These are phyloP conservation scores for Lordiphosa clarofinis DNA, from an alignment of 1,140 invertebrate genomes.

Conservation along the genomic window DNA sequence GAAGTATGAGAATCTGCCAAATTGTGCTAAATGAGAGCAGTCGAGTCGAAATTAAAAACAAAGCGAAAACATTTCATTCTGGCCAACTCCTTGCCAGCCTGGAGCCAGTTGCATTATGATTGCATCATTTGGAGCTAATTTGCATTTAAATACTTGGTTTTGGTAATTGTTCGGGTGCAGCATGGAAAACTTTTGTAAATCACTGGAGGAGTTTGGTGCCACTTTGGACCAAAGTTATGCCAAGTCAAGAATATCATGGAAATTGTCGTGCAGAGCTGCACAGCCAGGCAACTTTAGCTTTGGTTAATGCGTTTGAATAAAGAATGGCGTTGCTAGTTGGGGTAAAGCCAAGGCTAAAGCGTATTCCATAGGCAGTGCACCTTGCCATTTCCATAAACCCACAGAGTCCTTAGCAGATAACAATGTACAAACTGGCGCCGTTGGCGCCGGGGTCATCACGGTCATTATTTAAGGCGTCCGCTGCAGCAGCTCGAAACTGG, in stretches of 20 bases:
- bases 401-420: slow-evolving; percentile 38
- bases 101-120: slow-evolving; percentile 68
- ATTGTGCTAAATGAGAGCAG: slow-evolving; percentile 68
- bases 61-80: slow-evolving; percentile 14
- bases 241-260: slow-evolving; percentile 67
- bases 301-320: slow-evolving; percentile 74
- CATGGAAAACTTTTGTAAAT: slow-evolving; percentile 48
- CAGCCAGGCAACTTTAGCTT: slow-evolving; percentile 53
- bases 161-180: slow-evolving; percentile 72
- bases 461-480: slow-evolving; percentile 65
- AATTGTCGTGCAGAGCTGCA: slow-evolving; percentile 44
- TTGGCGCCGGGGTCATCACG: slow-evolving; percentile 43
- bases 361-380: slow-evolving; percentile 24
- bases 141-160: slow-evolving; percentile 74
- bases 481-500: slow-evolving; percentile 38
- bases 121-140: slow-evolving; percentile 77
- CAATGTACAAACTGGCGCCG: slow-evolving; percentile 69
- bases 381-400: slow-evolving; percentile 27
- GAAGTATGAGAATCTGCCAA: slow-evolving; percentile 62
- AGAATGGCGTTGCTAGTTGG: slow-evolving; percentile 34
- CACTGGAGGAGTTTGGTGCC: slow-evolving; percentile 11
- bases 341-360: not conserved
- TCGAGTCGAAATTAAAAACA: slow-evolving; percentile 64
- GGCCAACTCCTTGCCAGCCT: slow-evolving; percentile 22
- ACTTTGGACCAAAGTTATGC: slow-evolving; percentile 59